Conservation (phyloP, 2,113 vertebrate species). For the Sceloporus tristichus region DNA sequence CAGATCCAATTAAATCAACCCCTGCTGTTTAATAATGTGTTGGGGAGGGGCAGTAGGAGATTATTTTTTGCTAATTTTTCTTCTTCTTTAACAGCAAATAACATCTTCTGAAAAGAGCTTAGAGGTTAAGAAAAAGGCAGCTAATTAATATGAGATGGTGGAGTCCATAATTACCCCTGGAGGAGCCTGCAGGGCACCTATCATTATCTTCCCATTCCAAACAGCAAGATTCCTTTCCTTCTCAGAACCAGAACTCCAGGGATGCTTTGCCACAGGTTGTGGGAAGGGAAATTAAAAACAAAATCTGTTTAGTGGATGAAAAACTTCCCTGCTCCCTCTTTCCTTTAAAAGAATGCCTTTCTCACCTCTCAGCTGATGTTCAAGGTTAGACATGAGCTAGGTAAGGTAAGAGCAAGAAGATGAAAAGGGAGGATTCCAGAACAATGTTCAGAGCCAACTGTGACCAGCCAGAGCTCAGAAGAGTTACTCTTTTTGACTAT, state of each 20-base stretch:
- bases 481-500: too few species aligned
- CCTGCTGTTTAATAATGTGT: conserved; percentile 45
- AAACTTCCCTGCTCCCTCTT: background rate
- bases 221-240: conserved; percentile 2
- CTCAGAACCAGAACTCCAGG: fast-evolving
- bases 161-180: conserved; percentile 58
- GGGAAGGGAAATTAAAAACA: background rate
- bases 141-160: conserved; percentile 56
- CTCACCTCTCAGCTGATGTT: background rate
- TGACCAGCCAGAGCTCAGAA: too few species aligned
- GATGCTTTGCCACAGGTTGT: fast-evolving
- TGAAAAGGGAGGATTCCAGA: background rate
- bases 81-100: conserved; percentile 54
- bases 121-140: conserved; percentile 54
- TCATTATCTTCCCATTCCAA: conserved; percentile 8
- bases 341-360: background rate
- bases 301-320: background rate
- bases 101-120: conserved; percentile 47
- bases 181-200: conserved; percentile 39
- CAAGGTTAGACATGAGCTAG: background rate
- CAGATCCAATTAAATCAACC: conserved; percentile 54
- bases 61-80: conserved; percentile 28
- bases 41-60: conserved; percentile 15
- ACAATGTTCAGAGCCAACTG: background rate
- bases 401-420: background rate